Evolutionary conservation across 2,113 vertebrate genomes (phyloP), one percentile per base, ranked within the genome.

Genomic region (Crotalus helleri): DNA sequence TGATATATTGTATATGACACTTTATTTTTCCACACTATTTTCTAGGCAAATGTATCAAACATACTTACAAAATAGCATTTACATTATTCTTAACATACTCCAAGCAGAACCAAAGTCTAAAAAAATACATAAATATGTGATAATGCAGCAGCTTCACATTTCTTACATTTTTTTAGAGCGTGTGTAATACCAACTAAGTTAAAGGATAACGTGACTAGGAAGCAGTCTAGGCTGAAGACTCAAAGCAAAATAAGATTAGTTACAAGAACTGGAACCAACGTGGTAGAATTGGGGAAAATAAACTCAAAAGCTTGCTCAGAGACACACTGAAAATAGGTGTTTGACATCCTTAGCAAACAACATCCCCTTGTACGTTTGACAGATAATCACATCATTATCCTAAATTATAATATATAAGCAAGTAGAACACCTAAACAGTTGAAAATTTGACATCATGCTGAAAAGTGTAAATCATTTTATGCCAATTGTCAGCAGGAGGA

Each of bases 201-300:
- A 90, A 95, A 97, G 91, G 91, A 61, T 58, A 93, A 12, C 54
- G 55, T 94, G 94, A 95, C 96, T 95, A 96, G 94, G 95, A 95
- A 94, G 26, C 91, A 88, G 21, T 91, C 92, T 81, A 90, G 87
- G 8, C 61, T 86, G 51, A 94, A 92, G 90, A 49, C 87, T 96
- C 93, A 95, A 90, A 74, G 49, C 61, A 95, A 93, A 93, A 93
- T 90, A 90, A 93, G 88, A 90, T 92, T 94, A 95, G 86, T 95
- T 91, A 94, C 23, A 59, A 4, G 24, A 29, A 5, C 90, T 92
- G 69, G 92, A 93, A 92, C 74, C 94, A 49, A 51, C 85, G 15
- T 55, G 26, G 53, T 69, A 91, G 23, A 94, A 39, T 4, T 94
- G 69, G 46, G 55, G 88, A 19, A 88, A 90, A 93, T 64, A 74